Percentiles rank a stretch among this genome's conserved stretches.
These are phyloP conservation scores for Drosophila niveifrons DNA, from an alignment of 2,888 invertebrate species.

Conservation along the genomic window DNA sequence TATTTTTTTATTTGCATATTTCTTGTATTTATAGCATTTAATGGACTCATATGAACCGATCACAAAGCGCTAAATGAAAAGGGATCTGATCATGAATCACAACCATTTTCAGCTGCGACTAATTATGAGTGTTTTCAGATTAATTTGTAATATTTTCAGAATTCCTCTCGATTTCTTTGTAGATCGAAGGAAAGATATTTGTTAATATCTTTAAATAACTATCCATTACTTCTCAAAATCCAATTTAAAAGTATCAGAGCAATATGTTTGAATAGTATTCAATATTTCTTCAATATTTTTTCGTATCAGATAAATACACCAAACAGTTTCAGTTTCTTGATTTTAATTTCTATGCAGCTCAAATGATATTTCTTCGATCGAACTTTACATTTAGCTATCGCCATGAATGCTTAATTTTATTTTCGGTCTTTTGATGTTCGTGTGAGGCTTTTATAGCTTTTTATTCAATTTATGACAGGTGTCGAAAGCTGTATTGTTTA, in stretches of 20 bases:
- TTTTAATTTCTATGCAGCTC: neutral
- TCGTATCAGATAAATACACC: no score
- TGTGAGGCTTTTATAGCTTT: slow-evolving; percentile 57
- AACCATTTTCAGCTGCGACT: slow-evolving; percentile 13
- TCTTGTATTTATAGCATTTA: slow-evolving; percentile 72
- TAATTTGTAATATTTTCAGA: neutral
- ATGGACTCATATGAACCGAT: slow-evolving; percentile 26
- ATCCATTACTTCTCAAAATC: no score
- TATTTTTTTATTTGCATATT: slow-evolving; percentile 66
- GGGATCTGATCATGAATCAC: slow-evolving; percentile 16
- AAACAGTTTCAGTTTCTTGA: neutral
- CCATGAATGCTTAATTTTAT: slow-evolving; percentile 48
- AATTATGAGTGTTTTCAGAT: neutral
- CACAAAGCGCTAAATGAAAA: slow-evolving; percentile 3
- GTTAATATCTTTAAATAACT: neutral
- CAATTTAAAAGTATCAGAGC: no score
- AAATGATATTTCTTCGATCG: neutral
- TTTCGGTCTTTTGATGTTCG: slow-evolving; percentile 5
- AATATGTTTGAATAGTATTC: no score
- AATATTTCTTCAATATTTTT: no score
- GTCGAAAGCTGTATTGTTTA: slow-evolving; percentile 41
- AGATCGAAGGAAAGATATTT: neutral
- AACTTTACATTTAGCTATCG: neutral
- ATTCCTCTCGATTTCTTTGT: neutral
- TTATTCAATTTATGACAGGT: slow-evolving; percentile 48